These are phyloP conservation scores for Dynastes grantii DNA, from an alignment of 2,888 invertebrate genomes.

Conservation along the genomic window DNA sequence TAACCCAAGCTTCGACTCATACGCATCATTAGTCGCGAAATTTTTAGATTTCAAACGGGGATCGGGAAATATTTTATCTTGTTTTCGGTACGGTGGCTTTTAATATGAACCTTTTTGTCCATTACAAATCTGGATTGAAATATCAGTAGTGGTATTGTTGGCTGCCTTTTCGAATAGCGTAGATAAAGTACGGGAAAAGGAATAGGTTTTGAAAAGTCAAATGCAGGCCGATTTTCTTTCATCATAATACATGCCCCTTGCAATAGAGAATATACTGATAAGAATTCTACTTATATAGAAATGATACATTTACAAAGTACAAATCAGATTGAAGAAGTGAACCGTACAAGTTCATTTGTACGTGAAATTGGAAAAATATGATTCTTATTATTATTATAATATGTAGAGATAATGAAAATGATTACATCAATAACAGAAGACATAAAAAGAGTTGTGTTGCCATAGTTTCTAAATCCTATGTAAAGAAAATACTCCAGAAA, in stretches of 20 bases:
- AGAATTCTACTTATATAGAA: no score
- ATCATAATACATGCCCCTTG: not conserved
- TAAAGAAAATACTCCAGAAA: no score
- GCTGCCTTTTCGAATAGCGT: conserved; percentile 11
- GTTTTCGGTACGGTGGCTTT: conserved; percentile 51
- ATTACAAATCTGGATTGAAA: conserved; percentile 49
- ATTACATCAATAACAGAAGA: not conserved
- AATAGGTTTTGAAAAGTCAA: conserved; percentile 13
- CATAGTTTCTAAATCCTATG: no score
- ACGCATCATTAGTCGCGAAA: conserved; percentile 58
- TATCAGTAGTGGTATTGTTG: conserved; percentile 46
- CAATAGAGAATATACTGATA: not conserved
- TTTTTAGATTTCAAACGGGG: conserved; percentile 55
- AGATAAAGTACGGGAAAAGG: conserved; percentile 16
- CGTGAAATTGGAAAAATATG: not conserved
- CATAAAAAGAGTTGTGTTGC: no score
- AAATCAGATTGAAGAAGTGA: not conserved
- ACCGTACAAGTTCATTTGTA: not conserved
- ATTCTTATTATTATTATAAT: not conserved
- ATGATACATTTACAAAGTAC: no score
- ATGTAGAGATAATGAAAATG: not conserved
- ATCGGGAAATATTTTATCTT: conserved; percentile 53
- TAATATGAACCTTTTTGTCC: conserved; percentile 52
- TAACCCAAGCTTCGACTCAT: conserved; percentile 51
- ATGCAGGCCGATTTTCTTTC: not conserved